These are phyloP conservation scores for Eretmocerus hayati DNA, from an alignment of 2,888 invertebrate genomes.

Conservation along the genomic window DNA sequence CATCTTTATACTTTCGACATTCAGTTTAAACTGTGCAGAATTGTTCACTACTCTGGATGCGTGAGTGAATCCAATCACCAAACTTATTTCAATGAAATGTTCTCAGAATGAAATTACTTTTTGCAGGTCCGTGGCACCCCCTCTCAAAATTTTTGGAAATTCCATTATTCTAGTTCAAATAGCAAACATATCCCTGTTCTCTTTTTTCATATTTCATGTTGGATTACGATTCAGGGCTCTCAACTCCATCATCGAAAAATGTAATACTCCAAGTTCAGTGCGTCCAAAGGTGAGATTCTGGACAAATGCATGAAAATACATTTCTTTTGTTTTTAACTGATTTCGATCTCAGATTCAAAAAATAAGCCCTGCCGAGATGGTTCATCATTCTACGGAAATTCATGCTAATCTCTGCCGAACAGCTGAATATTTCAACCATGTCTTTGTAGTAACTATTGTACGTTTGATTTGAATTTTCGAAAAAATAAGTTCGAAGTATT, in stretches of 20 bases:
- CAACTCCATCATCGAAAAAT: not conserved
- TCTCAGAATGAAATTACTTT: not conserved
- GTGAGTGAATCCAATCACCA: not conserved
- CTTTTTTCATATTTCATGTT: slow-evolving; percentile 1
- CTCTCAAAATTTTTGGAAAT: not conserved
- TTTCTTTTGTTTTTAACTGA: no score
- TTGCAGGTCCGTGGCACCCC: not conserved
- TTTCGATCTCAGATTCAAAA: no score
- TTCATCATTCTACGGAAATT: no score
- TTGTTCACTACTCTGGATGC: not conserved
- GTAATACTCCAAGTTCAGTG: no score
- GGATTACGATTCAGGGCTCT: slow-evolving; percentile 6
- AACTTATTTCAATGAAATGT: not conserved
- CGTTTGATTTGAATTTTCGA: no score
- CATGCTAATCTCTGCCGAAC: no score
- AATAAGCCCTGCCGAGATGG: no score
- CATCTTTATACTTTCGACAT: not conserved
- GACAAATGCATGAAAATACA: no score
- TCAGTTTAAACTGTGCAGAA: not conserved
- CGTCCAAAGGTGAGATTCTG: no score
- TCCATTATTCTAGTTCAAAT: not conserved
- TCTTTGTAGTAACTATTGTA: no score
- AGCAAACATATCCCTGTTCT: slow-evolving; percentile 2
- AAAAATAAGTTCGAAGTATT: no score
- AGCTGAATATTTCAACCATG: not conserved